Conservation (phyloP, 2,113 vertebrate genomes). For the Numida meleagris region DNA sequence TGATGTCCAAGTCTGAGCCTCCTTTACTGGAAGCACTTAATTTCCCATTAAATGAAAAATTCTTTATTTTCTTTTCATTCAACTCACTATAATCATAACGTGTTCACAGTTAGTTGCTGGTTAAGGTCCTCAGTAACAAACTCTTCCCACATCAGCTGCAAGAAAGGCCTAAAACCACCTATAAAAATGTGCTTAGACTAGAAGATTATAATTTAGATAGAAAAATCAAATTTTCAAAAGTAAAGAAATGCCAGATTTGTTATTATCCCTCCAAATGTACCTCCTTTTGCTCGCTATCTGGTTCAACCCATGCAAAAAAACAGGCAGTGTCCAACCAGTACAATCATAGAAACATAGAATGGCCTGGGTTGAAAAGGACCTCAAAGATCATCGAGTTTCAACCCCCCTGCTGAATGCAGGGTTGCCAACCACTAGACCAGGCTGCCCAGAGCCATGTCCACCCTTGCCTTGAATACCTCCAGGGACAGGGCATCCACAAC, state of each 20-base stretch:
- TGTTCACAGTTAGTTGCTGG: not conserved
- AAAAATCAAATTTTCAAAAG: not conserved
- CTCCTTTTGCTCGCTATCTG: not conserved
- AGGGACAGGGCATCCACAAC: too few relatives aligned
- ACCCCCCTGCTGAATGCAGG: too few relatives aligned
- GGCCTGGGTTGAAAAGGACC: too few relatives aligned
- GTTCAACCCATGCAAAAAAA: not conserved
- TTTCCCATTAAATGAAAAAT: not conserved
- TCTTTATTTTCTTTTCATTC: not conserved
- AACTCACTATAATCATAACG: not conserved
- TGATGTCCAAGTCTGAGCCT: not conserved
- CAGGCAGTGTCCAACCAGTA: not conserved
- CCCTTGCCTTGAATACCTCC: too few relatives aligned
- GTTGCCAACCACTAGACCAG: too few relatives aligned
- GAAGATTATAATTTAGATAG: not conserved
- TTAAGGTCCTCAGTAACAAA: not conserved
- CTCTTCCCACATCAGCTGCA: fast-evolving
- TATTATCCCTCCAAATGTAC: not conserved
- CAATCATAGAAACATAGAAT: too few relatives aligned
- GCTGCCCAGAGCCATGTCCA: too few relatives aligned
- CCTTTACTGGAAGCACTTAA: not conserved
- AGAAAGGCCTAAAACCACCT: not conserved
- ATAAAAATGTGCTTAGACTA: not conserved
- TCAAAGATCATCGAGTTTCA: too few relatives aligned
- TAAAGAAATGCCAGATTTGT: not conserved